phyloP scores from a whole-genome alignment of 2,797 vertebrate genomes.

The Brotula barbata region DNA sequence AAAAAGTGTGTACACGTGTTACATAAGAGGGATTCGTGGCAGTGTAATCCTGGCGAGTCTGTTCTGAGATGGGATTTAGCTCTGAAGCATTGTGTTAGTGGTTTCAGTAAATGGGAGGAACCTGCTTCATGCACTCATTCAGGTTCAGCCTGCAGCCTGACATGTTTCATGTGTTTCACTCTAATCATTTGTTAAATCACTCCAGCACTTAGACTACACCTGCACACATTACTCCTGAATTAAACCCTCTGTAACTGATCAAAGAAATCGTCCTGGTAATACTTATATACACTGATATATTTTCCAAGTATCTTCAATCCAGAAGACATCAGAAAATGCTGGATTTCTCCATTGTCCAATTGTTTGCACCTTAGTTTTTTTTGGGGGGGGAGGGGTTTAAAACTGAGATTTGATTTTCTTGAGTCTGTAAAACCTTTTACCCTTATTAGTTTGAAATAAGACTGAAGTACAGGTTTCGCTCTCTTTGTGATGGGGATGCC shows the following conservation, averaged over 20 bases:
- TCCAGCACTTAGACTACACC: background rate
- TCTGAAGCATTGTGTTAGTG: background rate
- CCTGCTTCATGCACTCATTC: conserved; percentile 17
- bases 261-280: too few species aligned
- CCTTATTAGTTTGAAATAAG: background rate
- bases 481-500: background rate
- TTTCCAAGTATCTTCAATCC: too few species aligned
- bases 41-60: conserved; percentile 61
- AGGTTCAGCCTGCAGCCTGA: conserved; percentile 9
- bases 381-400: too few species aligned
- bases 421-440: background rate
- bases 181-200: background rate
- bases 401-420: background rate
- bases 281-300: too few species aligned
- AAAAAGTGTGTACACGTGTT: conserved; percentile 30
- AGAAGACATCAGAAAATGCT: too few species aligned
- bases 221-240: too few species aligned
- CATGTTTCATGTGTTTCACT: background rate
- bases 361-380: too few species aligned
- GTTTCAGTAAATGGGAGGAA: conserved; percentile 26
- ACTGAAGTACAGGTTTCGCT: background rate
- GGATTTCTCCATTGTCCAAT: too few species aligned
- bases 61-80: conserved; percentile 55
- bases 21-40: conserved; percentile 59
- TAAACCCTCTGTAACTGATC: too few species aligned